Evolutionary conservation across 2,113 vertebrate genomes (phyloP), one percentile per base, ranked within the genome.

Genomic region (Pseudolaguvia tuberculata): DNA sequence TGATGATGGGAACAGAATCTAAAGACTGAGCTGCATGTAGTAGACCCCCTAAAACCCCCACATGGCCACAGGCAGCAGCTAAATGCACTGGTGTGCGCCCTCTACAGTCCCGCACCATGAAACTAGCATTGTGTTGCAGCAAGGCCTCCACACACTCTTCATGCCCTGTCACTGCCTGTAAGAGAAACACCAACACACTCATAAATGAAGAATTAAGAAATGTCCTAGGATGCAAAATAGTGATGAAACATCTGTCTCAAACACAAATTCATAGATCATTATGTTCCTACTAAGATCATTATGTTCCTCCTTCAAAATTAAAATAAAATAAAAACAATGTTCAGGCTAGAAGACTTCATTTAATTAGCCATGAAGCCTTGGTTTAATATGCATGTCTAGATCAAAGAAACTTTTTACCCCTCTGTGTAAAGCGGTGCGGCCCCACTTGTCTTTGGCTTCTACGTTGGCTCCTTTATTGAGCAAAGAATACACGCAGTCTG

Each of bases 371-470:
- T 39, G 31, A n/a, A 61, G 31, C 29, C 35, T 5, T 39, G 5
- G 58, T 61, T 39, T 61, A 18, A 7, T 14, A 27, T 27, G 8
- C 18, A 15, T 48, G 10, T 29, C 45, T 20, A 29, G 9, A 42
- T 42, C 39, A 67, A 50, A 67, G 7, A 65, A 7, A 50, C 15
- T 18, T 50, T 50, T 67, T 67, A 99, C 97, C 91, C 95, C 96
- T 88, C 96, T 91, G 62, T 99, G 96, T 23, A 99, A 84, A 1
- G 96, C 95, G 1, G 96, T 97, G 86, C 96, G 91, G 84, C 94
- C 94, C 93, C 94, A 95, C 70, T 94, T 96, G 86, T 99, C 97
- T 93, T 94, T 96, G 94, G 96, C 95, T 90, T 98, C 94, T 77
- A 96, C 94, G 48, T 85, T 91, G 77, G 95, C 94, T 88, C 97